Evolutionary conservation across 1,140 invertebrate species (phyloP), one percentile per base, ranked within the genome.

Genomic region (Leptinotarsa lineolata): DNA sequence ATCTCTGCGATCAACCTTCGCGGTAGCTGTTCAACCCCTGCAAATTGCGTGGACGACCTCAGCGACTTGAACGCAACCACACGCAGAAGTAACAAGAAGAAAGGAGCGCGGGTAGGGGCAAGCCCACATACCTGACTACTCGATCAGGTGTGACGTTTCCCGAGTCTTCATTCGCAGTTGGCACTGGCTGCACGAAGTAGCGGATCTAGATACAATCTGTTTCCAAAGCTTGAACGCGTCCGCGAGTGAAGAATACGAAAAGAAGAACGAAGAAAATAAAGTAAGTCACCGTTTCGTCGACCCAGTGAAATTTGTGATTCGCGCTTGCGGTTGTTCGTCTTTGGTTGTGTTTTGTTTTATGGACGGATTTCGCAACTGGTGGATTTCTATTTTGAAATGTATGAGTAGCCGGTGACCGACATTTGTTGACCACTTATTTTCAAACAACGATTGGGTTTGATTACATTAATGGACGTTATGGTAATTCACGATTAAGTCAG

Each of bases 111-210:
- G 63, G 15, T 18, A 12, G 22, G 63, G 18, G 21, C 20, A 22
- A 65, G 63, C 24, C 63, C 21, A 65, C 63, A 65, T 65, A 65
- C 63, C 63, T 65, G 63, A 65, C 22, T 39, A 65, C 63, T 39
- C 63, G 63, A 65, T 65, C 63, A 65, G 63, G 63, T 65, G 63
- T 22, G 39, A 65, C 63, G 22, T 39, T 39, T 65, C 24, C 48
- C 48, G 48, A 54, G 48, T 65, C 63, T 65, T 65, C 63, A 65
- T 65, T 65, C 63, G 63, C 63, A 39, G 63, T 30, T 65, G 39
- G 63, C 63, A 24, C 22, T 22, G 22, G n/a, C 63, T 30, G 63
- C 16, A 39, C 63, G 63, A 39, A 65, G 21, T 22, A 65, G 63
- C 24, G 63, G 24, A 65, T 24, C 22, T 22, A 30, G 63, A 65